Evolutionary conservation across 2,888 invertebrate genomes (phyloP).

Genomic region (Hydrotaea diabolus): DNA sequence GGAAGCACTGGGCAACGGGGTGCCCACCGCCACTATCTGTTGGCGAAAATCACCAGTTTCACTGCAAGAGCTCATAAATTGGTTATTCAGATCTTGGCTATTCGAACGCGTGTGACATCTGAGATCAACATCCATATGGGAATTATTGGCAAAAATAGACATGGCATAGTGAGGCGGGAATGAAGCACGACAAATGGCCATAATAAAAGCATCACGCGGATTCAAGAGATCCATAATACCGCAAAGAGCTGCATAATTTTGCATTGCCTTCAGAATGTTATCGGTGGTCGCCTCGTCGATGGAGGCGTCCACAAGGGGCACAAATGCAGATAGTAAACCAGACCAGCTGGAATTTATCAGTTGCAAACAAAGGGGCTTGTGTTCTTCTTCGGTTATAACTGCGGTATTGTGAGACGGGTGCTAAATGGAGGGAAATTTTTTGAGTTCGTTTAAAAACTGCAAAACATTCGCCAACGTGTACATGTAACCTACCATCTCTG

Average conservation of each 20-base stretch:
- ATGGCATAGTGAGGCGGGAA: constrained; percentile 97
- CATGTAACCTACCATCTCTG: constrained; percentile 79
- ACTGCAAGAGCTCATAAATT: constrained; percentile 81
- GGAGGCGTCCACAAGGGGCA: constrained; percentile 95
- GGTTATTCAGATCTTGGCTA: constrained; percentile 82
- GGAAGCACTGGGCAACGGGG: constrained; percentile 93
- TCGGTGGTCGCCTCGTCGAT: constrained; percentile 96
- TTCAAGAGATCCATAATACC: constrained; percentile 89
- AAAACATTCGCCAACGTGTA: too few species aligned
- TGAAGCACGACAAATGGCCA: constrained; percentile 97
- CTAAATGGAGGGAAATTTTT: too few species aligned
- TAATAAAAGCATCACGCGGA: constrained; percentile 96
- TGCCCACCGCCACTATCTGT: constrained; percentile 98
- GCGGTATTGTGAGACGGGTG: constrained; percentile 74
- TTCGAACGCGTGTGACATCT: constrained; percentile 81
- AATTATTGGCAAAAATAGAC: constrained; percentile 87
- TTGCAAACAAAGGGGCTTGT: constrained; percentile 83
- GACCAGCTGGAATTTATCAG: constrained; percentile 97
- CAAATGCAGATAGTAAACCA: constrained; percentile 94
- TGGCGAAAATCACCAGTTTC: constrained; percentile 89
- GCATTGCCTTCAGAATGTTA: constrained; percentile 94
- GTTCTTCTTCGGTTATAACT: constrained; percentile 75
- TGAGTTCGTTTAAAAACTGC: too few species aligned
- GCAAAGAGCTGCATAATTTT: constrained; percentile 93
- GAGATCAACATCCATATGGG: constrained; percentile 82